Evolutionary conservation across 1,140 invertebrate genomes (phyloP).

Genomic region (Hetaerina americana): DNA sequence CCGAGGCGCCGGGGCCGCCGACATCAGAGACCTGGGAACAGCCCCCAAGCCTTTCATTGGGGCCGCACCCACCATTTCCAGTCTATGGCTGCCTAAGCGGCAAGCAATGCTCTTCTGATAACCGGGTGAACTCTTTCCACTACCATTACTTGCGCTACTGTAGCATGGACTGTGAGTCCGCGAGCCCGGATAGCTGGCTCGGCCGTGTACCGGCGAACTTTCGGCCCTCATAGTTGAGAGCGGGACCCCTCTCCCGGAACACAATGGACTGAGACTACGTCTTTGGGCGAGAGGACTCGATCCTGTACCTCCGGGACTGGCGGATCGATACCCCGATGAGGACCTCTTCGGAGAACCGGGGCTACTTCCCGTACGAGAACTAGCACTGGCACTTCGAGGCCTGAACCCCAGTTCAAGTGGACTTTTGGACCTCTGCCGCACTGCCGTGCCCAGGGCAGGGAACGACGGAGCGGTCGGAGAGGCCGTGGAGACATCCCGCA

Average conservation of each 20-base stretch:
- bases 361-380: constrained; percentile 1
- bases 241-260: not conserved
- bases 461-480: constrained; percentile 3
- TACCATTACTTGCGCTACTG: constrained; percentile 10
- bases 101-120: constrained; percentile 3
- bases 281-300: constrained; percentile 12
- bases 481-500: not conserved
- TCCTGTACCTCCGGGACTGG: constrained; percentile 11
- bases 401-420: constrained; percentile 9
- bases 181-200: constrained; percentile 19
- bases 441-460: not conserved
- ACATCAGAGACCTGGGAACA: not conserved
- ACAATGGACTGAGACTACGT: constrained; percentile 12
- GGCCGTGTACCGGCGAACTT: constrained; percentile 14
- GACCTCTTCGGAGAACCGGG: constrained; percentile 3
- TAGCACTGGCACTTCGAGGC: constrained; percentile 15
- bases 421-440: constrained; percentile 7
- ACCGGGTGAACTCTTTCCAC: constrained; percentile 12
- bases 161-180: constrained; percentile 19
- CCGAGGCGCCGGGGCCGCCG: not conserved
- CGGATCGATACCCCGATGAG: constrained; percentile 5
- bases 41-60: not conserved
- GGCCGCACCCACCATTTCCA: constrained; percentile 1
- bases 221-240: constrained; percentile 4
- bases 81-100: not conserved